Evolutionary conservation across 2,888 invertebrate species (phyloP).

Genomic region (Ptilodon capucinus): DNA sequence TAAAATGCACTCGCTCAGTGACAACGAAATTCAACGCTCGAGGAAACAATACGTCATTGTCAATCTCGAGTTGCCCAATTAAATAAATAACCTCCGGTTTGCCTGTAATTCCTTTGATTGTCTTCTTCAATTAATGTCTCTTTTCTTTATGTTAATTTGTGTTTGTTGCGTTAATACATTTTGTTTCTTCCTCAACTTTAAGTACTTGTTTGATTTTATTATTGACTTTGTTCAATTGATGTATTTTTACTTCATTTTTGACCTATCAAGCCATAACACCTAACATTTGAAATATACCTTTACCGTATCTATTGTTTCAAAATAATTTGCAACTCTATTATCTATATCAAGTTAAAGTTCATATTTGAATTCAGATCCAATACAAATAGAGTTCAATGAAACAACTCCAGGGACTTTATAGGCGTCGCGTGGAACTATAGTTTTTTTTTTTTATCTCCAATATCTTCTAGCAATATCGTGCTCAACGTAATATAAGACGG

Average conservation of each 20-base stretch:
- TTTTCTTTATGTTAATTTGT: conserved; percentile 29
- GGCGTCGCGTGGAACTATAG: background rate
- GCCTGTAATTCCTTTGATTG: conserved; percentile 33
- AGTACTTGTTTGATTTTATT: background rate
- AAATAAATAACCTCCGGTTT: conserved; percentile 49
- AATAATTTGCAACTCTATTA: background rate
- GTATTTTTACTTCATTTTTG: background rate
- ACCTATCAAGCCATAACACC: too few species aligned
- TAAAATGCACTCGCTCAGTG: conserved; percentile 53
- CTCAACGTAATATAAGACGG: conserved; percentile 24
- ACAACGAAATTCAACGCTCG: conserved; percentile 40
- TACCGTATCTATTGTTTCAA: background rate
- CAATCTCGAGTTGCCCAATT: conserved; percentile 66
- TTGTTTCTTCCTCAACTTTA: conserved; percentile 1
- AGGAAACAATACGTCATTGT: conserved; percentile 74
- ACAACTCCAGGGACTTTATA: background rate
- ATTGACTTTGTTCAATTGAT: background rate
- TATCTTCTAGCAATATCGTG: conserved; percentile 25
- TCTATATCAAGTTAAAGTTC: conserved; percentile 6
- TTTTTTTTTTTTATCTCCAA: conserved; percentile 23
- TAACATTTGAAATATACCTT: background rate
- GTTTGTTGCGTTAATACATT: conserved; percentile 24
- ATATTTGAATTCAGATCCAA: background rate
- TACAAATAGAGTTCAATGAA: conserved; percentile 6
- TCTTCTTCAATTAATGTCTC: conserved; percentile 30